A percentile compares a stretch with the other conserved stretches of the same genome.
Evolutionary conservation across 2,113 vertebrate genomes (phyloP).

Genomic region (Fregata magnificens): DNA sequence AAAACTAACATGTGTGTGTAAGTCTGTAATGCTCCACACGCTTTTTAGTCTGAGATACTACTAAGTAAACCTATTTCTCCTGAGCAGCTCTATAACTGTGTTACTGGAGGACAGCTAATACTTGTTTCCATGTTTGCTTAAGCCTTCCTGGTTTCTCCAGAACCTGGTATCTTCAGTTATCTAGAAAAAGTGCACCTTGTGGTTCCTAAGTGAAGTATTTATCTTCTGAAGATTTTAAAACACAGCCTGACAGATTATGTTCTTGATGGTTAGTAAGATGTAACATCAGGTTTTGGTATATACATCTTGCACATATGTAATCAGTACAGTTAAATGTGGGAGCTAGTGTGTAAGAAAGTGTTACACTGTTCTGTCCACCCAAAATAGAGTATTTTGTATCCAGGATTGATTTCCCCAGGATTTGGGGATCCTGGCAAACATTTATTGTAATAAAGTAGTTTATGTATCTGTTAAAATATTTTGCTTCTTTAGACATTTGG

Average conservation of each 20-base stretch:
- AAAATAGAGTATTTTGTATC: not conserved
- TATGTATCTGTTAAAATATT: not conserved
- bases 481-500: not conserved
- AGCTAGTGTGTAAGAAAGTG: no score
- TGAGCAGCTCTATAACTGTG: not conserved
- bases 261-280: not conserved
- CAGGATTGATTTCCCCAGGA: not conserved
- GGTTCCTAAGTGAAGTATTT: not conserved
- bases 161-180: not conserved
- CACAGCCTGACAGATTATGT: not conserved
- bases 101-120: not conserved
- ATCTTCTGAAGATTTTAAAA: not conserved
- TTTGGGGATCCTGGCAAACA: not conserved
- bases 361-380: not conserved
- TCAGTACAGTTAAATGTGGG: not conserved
- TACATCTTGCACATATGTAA: not conserved
- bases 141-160: not conserved
- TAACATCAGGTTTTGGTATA: not conserved
- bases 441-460: not conserved
- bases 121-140: not conserved
- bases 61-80: not conserved
- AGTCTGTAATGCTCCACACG: not conserved
- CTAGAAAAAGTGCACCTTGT: not conserved
- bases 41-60: not conserved
- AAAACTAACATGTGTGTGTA: fast-evolving